phyloP scores from a whole-genome alignment of 2,888 invertebrate species.

The Fragum sueziense region DNA sequence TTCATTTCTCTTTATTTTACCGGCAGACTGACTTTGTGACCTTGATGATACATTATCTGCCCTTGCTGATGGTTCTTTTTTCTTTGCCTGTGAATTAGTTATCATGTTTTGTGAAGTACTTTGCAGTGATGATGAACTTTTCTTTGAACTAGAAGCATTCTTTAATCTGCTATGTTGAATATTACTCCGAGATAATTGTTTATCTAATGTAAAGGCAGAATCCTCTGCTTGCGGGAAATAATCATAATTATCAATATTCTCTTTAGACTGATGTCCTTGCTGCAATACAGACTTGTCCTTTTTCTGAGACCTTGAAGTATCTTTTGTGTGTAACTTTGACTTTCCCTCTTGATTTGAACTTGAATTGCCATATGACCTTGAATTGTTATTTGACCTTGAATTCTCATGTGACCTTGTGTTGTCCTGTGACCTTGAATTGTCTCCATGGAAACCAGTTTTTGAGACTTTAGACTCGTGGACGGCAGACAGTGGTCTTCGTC shows the following conservation, averaged over 20 bases:
- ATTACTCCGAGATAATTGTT: not conserved
- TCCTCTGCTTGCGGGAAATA: not conserved
- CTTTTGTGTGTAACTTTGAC: not conserved
- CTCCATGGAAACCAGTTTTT: not conserved
- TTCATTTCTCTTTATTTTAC: not conserved
- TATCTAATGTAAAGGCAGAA: not conserved
- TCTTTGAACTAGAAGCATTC: not conserved
- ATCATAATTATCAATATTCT: not conserved
- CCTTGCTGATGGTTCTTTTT: too few species aligned
- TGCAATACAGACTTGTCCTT: not conserved
- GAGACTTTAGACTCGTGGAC: constrained; percentile 9
- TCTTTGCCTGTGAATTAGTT: too few species aligned
- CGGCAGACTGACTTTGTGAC: not conserved
- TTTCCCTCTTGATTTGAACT: not conserved
- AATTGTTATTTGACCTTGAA: too few species aligned
- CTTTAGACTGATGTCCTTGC: not conserved
- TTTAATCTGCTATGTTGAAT: not conserved
- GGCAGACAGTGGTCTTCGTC: constrained; percentile 41
- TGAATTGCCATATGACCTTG: too few species aligned
- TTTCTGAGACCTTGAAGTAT: not conserved
- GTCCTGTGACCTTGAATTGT: not conserved
- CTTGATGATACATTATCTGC: not conserved
- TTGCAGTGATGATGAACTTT: too few species aligned
- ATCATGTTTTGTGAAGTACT: too few species aligned
- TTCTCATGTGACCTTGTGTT: too few species aligned